phyloP scores from a whole-genome alignment of 2,797 vertebrate species.

The Carapus acus region DNA sequence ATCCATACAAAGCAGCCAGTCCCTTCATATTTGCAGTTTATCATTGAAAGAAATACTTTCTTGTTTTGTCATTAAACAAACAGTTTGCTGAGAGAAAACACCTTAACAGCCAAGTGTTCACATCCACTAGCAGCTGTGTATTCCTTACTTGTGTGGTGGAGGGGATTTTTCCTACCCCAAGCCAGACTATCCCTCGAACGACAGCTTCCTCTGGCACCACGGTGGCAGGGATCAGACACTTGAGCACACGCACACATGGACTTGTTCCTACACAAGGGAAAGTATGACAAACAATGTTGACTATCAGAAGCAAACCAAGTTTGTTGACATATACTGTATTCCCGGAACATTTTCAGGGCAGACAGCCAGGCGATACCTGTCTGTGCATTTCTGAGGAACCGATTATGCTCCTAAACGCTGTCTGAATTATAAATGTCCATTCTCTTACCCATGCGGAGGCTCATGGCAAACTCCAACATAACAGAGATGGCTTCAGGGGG shows the following conservation, averaged over 20 bases:
- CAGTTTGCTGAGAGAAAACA: too few relatives aligned
- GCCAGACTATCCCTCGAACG: constrained; percentile 79
- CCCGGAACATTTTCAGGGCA: too few relatives aligned
- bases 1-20: too few relatives aligned
- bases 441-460: constrained; percentile 81
- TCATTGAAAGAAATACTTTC: too few relatives aligned
- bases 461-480: constrained; percentile 82
- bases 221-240: constrained; percentile 81
- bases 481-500: constrained; percentile 74
- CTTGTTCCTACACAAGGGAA: constrained; percentile 47
- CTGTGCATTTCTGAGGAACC: neutral
- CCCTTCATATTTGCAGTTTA: too few relatives aligned
- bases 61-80: too few relatives aligned
- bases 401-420: too few relatives aligned
- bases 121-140: neutral
- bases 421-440: neutral
- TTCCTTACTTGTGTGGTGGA: constrained; percentile 75
- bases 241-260: constrained; percentile 73
- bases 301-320: neutral
- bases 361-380: neutral
- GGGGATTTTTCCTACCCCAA: constrained; percentile 79
- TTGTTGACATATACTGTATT: neutral
- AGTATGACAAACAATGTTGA: neutral
- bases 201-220: constrained; percentile 79
- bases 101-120: too few relatives aligned